Conservation (phyloP, 1,140 invertebrate species). For the Aphaenogaster ashmeadi region DNA sequence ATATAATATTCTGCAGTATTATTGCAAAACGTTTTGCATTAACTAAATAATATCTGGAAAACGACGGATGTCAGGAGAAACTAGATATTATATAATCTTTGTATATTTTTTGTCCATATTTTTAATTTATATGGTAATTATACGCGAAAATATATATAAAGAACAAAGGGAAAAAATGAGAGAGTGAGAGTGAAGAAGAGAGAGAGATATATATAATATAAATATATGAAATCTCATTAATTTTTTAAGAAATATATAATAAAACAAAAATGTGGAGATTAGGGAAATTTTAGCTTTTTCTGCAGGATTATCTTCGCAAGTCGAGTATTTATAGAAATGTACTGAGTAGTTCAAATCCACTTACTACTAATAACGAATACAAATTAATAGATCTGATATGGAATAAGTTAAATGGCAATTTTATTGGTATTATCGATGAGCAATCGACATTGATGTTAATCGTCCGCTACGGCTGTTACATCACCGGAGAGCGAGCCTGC, state of each 20-base stretch:
- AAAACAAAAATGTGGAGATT: conserved; percentile 37
- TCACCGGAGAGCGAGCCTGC: not conserved
- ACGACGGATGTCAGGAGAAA: conserved; percentile 55
- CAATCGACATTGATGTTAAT: conserved; percentile 48
- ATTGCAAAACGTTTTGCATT: not conserved
- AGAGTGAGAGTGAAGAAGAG: conserved; percentile 34
- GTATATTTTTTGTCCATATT: conserved; percentile 69
- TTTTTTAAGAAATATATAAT: conserved; percentile 56
- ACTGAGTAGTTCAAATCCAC: conserved; percentile 46
- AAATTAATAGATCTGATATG: conserved; percentile 52
- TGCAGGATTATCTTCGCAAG: conserved; percentile 29
- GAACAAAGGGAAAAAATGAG: conserved; percentile 45
- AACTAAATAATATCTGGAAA: not conserved
- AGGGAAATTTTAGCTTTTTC: conserved; percentile 43
- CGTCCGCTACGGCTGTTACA: not conserved
- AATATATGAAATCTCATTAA: conserved; percentile 51
- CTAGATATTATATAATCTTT: conserved; percentile 67
- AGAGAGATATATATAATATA: conserved; percentile 1
- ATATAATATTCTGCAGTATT: conserved; percentile 7
- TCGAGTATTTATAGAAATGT: conserved; percentile 33
- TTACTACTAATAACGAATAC: conserved; percentile 43
- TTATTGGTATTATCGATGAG: conserved; percentile 49
- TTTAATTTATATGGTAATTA: conserved; percentile 66
- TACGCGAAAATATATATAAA: conserved; percentile 29
- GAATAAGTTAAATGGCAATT: conserved; percentile 38